Evolutionary conservation across 2,113 vertebrate genomes (phyloP).

Genomic region (Salminus brasiliensis): DNA sequence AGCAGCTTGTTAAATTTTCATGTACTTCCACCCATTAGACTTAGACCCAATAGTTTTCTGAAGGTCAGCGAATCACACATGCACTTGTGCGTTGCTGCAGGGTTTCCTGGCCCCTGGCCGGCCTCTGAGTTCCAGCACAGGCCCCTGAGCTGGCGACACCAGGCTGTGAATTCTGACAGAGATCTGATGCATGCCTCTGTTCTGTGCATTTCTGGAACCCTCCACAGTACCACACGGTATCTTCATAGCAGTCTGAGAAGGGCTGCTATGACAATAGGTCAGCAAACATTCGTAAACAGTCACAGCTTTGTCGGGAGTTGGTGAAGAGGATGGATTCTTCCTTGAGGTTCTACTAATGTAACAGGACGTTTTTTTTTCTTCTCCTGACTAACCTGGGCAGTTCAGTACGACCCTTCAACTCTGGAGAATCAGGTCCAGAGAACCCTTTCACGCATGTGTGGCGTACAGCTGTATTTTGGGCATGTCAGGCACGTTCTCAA

Average conservation of each 20-base stretch:
- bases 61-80: not conserved
- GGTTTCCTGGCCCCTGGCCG: not conserved
- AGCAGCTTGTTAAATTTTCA: too few species aligned
- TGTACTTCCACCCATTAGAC: too few species aligned
- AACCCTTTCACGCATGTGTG: too few species aligned
- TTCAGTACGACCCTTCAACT: too few species aligned
- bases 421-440: too few species aligned
- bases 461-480: too few species aligned
- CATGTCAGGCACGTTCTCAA: too few species aligned
- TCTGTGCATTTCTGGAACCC: conserved; percentile 38
- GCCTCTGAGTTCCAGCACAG: conserved; percentile 36
- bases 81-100: not conserved
- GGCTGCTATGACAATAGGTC: not conserved
- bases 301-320: not conserved
- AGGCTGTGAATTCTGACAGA: conserved; percentile 74
- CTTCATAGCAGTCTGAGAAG: not conserved
- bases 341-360: not conserved
- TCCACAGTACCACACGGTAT: not conserved
- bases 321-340: not conserved
- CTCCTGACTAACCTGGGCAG: not conserved
- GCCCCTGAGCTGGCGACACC: conserved; percentile 57
- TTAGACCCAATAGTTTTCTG: too few species aligned
- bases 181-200: conserved; percentile 64
- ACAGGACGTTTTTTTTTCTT: not conserved
- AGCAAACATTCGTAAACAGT: conserved; percentile 23